Base-by-base conservation (phyloP, 2,113 vertebrate genomes). In the Herpailurus yagouaroundi region DNA sequence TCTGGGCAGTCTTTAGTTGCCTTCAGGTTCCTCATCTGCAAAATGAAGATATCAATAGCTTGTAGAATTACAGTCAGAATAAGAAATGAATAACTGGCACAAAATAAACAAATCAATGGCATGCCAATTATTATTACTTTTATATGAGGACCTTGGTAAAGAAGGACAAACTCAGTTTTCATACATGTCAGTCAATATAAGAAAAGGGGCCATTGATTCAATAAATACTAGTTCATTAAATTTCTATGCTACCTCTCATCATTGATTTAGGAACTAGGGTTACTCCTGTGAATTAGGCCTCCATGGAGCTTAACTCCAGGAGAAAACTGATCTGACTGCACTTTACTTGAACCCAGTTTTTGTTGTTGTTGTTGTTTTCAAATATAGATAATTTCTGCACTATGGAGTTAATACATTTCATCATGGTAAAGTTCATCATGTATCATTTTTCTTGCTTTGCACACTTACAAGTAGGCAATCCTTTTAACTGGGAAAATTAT, bases 1-100 rank as follows among this genome's bases (percentile, higher is more conserved):
- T 91, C 31, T 50, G 23, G 31, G 38, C 6, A 29, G 18, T 36
- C 5, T 16, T 91, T 88, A 69, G 41, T 48, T 31, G 33, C 27
- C 33, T 97, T 97, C 55, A 38, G 52, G 76, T 79, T 76, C 14
- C 33, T 94, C 38, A 76, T 15, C 45, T 93, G 23, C 71, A 92
- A 96, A 63, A 38, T 57, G 73, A 88, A 63, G 36, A 68, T 48
- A 38, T 33, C 5, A 66, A 23, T 38, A 82, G 4, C 41, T 68
- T 87, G 45, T 63, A 91, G 25, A 85, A 73, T n/a, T 50, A 11
- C 10, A 81, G 0, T 77, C 89, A 92, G 68, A 21, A 18, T 73
- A 90, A 87, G 29, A 80, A 93, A 77, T 38, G 64, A 96, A 7
- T 52, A 80, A 45, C 23, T 93, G 60, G 11, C n/a, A 89, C 27